These are phyloP conservation scores for Physocephala rufipes DNA, from an alignment of 2,888 invertebrate genomes.

Conservation along the genomic window DNA sequence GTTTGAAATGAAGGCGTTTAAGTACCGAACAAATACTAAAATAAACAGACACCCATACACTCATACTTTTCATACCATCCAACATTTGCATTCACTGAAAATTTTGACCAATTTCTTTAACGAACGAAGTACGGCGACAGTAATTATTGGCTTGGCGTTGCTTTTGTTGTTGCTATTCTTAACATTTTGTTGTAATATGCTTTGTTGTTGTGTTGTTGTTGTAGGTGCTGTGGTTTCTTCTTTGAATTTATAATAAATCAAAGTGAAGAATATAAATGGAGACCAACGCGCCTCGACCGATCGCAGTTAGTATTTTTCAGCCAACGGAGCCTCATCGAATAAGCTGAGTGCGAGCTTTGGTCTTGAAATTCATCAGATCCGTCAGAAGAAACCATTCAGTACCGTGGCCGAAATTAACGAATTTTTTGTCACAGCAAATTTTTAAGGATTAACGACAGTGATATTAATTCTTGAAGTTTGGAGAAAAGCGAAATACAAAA, in stretches of 20 bases:
- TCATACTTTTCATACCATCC: background rate
- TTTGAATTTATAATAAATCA: conserved; percentile 67
- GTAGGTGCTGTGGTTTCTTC: conserved; percentile 52
- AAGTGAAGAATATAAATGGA: conserved; percentile 67
- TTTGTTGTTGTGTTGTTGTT: conserved; percentile 7
- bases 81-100: background rate
- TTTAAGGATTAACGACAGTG: conserved; percentile 12
- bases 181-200: background rate
- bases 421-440: conserved; percentile 16
- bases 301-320: conserved; percentile 66
- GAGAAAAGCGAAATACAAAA: conserved; percentile 14
- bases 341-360: conserved; percentile 65
- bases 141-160: conserved; percentile 20
- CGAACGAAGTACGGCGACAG: background rate
- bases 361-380: conserved; percentile 47
- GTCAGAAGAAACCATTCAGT: conserved; percentile 36
- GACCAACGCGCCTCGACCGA: conserved; percentile 60
- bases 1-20: conserved; percentile 12
- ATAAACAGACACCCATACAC: background rate
- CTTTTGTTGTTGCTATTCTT: conserved; percentile 26
- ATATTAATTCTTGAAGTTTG: background rate
- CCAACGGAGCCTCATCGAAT: conserved; percentile 65
- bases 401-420: conserved; percentile 8
- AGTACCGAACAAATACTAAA: conserved; percentile 8
- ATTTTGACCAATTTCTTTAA: background rate